phyloP scores from a whole-genome alignment of 35 echinoderm and acorn worm genomes.

The Eucidaris tribuloides region DNA sequence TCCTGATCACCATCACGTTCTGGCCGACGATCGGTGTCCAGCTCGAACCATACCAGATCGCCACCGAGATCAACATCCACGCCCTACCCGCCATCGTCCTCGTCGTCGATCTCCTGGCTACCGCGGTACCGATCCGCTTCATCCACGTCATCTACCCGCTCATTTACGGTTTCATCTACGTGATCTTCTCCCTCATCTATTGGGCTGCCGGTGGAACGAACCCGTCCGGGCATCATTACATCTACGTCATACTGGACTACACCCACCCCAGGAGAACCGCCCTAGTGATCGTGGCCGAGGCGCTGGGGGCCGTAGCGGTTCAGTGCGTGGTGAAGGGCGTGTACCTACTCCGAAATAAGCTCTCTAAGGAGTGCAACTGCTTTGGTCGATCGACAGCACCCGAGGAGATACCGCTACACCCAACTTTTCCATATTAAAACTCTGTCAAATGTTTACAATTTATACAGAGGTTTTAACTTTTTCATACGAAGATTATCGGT shows the following conservation, averaged over 20 bases:
- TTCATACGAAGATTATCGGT: no score
- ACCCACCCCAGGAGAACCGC: neutral
- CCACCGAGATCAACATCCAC: conserved; percentile 25
- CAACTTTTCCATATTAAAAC: no score
- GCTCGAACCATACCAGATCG: neutral
- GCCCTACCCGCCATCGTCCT: conserved; percentile 28
- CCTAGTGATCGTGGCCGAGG: neutral
- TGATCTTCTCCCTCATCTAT: conserved; percentile 38
- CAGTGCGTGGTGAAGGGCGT: neutral
- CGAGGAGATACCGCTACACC: neutral
- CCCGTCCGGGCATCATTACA: neutral
- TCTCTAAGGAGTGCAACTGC: neutral
- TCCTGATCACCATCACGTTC: neutral
- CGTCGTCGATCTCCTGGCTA: conserved; percentile 12
- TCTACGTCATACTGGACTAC: neutral
- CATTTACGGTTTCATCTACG: conserved; percentile 6
- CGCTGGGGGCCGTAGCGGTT: neutral
- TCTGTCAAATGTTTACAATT: no score
- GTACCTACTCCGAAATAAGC: neutral
- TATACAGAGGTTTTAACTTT: no score
- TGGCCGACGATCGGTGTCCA: neutral
- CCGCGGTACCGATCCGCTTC: conserved; percentile 29
- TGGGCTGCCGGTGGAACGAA: conserved; percentile 25
- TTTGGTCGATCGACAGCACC: neutral
- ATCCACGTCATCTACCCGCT: conserved; percentile 26